phyloP scores from a whole-genome alignment of 2,797 vertebrate species.

The Eptatretus atami region DNA sequence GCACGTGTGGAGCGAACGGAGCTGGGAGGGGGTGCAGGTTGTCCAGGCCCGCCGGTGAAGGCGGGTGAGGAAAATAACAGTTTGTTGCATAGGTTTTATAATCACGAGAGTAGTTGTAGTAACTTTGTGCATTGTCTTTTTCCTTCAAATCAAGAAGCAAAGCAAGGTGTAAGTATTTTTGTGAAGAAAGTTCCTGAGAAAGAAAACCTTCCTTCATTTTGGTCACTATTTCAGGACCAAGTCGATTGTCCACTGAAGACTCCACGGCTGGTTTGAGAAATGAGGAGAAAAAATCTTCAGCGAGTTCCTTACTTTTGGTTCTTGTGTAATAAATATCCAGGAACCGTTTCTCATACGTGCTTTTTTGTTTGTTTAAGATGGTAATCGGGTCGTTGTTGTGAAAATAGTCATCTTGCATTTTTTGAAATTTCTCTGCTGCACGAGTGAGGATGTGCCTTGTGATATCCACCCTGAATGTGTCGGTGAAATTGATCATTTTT shows the following conservation, averaged over 20 bases:
- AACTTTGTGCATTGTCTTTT: not conserved
- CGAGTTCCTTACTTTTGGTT: not conserved
- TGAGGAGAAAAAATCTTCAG: not conserved
- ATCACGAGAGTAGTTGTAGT: not conserved
- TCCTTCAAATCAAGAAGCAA: not conserved
- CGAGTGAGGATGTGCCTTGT: not conserved
- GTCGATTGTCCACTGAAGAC: not conserved
- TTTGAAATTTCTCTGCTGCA: not conserved
- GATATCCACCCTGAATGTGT: not conserved
- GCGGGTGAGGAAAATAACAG: too few species aligned
- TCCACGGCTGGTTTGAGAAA: not conserved
- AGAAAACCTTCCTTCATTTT: not conserved
- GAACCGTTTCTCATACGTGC: constrained; percentile 1
- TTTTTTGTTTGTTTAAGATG: not conserved
- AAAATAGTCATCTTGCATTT: constrained; percentile 1
- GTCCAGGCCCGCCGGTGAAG: too few species aligned
- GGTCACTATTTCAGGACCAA: constrained; percentile 4
- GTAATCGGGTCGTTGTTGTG: not conserved
- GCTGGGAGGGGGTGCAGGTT: too few species aligned
- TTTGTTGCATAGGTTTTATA: not conserved
- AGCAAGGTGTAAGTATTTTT: not conserved
- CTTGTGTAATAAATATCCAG: not conserved
- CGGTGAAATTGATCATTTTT: not conserved
- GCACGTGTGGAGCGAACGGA: too few species aligned
- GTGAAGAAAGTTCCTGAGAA: not conserved